Evolutionary conservation across 2,888 invertebrate species (phyloP), one percentile per base, ranked within the genome.

Genomic region (Dioctria linearis): DNA sequence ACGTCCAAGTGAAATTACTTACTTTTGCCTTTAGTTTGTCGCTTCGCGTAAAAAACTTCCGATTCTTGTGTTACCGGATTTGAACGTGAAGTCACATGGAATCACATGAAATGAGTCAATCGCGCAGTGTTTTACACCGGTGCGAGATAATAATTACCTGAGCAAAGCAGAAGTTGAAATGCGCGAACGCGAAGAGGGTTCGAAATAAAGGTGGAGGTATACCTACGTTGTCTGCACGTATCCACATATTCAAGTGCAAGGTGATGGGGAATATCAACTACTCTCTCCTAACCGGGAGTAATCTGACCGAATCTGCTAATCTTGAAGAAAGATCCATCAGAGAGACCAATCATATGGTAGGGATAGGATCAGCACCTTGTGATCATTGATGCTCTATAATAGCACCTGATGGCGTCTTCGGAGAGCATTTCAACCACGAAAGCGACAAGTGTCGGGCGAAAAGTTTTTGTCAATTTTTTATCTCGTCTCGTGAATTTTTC

Each of bases 361-460:
- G 73, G 73, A 25, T 25, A 25, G 25, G 25, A 73, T 73, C 73
- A 59, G 13, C 57, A 13, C 57, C 59, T 73, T 42, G 0, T 57
- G 73, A 69, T 69, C 59, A 59, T 13, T 25, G 46, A 67, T 67
- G 67, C 59, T 25, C 25, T 73, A 73, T 73, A 73, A 57, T 73
- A 73, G 73, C 73, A 73, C 73, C 73, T 42, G 43, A 39, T 42
- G 73, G 73, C 73, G 13, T 57, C 73, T 40, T 40, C 42, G n/a
- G 57, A 73, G 73, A 57, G 86, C 88, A 88, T 88, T 88, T 88
- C 86, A 83, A 86, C 86, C 85, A 86, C 86, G 87, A 87, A 86
- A 87, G 87, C 87, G 87, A 86, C 86, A 87, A 88, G 86, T 85
- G 84, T 84, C 88, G 87, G 86, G 80, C 80, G 73, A 54, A 37